Conservation (phyloP, 2,113 vertebrate genomes). For the Halcyon malimbica region DNA sequence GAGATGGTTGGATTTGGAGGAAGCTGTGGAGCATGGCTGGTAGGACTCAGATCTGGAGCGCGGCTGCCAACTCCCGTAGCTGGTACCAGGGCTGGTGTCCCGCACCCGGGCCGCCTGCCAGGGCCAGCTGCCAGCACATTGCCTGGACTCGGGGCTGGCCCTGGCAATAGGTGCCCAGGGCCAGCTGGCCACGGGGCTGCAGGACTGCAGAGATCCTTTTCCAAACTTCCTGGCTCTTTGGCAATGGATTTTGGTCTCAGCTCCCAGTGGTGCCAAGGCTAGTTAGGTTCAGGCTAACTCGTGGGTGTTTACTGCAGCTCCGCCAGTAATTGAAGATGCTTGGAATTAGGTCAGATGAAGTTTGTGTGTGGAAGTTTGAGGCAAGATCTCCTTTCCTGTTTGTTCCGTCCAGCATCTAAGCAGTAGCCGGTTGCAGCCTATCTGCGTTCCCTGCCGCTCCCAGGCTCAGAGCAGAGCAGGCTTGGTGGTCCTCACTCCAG, state of each 20-base stretch:
- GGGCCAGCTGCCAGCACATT: background rate
- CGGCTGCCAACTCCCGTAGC: background rate
- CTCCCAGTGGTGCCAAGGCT: conserved; percentile 33
- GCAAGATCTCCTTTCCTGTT: background rate
- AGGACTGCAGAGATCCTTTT: background rate
- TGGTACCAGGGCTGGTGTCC: background rate
- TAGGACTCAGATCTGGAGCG: background rate
- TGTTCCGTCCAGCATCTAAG: background rate
- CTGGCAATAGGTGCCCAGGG: background rate
- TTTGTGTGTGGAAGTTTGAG: background rate
- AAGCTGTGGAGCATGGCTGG: accelerated
- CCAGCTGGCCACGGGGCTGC: background rate
- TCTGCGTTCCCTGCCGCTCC: background rate
- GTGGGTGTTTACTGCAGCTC: conserved; percentile 27
- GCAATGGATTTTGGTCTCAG: background rate
- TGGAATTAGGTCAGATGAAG: conserved; percentile 56
- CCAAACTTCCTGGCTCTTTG: conserved; percentile 14
- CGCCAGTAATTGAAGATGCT: background rate
- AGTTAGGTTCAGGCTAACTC: conserved; percentile 12
- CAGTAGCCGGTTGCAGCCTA: background rate
- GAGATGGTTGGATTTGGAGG: background rate
- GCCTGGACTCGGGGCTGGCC: background rate
- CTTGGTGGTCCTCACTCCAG: accelerated
- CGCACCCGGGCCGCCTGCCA: background rate
- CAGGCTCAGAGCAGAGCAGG: background rate